These are phyloP conservation scores for Oophaga sylvatica DNA, from an alignment of 2,797 vertebrate species.

Conservation along the genomic window DNA sequence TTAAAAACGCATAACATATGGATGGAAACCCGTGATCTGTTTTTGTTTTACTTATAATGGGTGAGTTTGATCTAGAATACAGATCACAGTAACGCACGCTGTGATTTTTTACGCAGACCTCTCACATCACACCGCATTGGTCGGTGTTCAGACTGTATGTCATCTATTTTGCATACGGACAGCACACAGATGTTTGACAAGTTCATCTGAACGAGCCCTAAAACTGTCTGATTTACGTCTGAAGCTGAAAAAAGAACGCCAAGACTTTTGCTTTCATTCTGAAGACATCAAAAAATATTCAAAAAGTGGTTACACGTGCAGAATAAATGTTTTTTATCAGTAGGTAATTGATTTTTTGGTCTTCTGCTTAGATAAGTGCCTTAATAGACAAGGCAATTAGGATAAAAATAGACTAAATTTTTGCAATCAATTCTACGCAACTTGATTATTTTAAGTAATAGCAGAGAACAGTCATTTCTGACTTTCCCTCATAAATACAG, in stretches of 20 bases:
- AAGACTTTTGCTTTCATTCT: background rate
- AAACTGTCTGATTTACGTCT: background rate
- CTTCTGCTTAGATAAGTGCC: background rate
- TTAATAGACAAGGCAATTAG: background rate
- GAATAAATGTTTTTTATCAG: background rate
- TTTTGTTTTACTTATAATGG: too few relatives aligned
- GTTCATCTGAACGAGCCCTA: background rate
- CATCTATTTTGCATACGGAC: too few relatives aligned
- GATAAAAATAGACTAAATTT: background rate
- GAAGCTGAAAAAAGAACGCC: background rate
- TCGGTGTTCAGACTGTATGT: too few relatives aligned
- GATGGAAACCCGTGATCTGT: too few relatives aligned
- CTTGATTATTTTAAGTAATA: background rate
- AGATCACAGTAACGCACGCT: too few relatives aligned
- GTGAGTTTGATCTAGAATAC: too few relatives aligned
- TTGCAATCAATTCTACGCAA: background rate
- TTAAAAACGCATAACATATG: too few relatives aligned
- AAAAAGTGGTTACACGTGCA: background rate
- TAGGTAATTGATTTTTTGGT: background rate
- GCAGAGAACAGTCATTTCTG: background rate
- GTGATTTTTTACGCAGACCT: too few relatives aligned
- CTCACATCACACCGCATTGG: too few relatives aligned
- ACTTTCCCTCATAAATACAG: background rate
- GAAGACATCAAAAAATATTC: background rate
- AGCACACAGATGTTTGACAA: too few relatives aligned